Base-by-base conservation (phyloP, 2,888 invertebrate genomes). In the Mechanitis mazaeus region DNA sequence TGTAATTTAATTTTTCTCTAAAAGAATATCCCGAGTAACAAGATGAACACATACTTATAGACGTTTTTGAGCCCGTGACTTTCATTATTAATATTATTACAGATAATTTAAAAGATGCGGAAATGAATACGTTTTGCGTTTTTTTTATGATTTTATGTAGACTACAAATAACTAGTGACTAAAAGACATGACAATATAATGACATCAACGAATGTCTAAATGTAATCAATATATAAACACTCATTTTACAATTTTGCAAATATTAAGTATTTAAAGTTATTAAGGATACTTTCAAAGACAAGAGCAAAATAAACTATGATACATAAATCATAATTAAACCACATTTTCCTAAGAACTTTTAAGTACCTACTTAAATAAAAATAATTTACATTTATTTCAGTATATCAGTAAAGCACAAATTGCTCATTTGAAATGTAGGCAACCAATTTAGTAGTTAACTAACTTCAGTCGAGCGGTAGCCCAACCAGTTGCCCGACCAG, bases 401-500 rank as follows among this genome's bases (percentile, higher is more conserved):
- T 9, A 9, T 42, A 42, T 42, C 42, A 42, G 42, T 42, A 9
- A 9, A 31, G 3, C 5, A 47, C 28, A 47, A n/a, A 28, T 47
- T 6, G 20, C 31, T 50, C 31, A 31, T 31, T 7, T 50, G 28
- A 31, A 31, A 50, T 50, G 7, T 50, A 11, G 50, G 50, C 31
- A 11, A 31, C 50, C 50, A 50, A 50, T 50, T 50, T 50, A 3
- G 35, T 3, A 50, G 31, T 9, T 31, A 50, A 28, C 31, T 9
- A 31, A 28, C 31, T 31, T 31, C 50, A 38, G 28, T 38, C 33
- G 31, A 62, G 53, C 11, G 53, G 59, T 69, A 54, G 47, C 20
- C 20, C 50, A 54, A 72, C 64, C 11, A 42, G 63, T 73, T 28
- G 59, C 3, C 58, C 72, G 68, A 76, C 72, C 71, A 60, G 65